phyloP scores from a whole-genome alignment of 2,113 vertebrate species.

The Channa maculata region DNA sequence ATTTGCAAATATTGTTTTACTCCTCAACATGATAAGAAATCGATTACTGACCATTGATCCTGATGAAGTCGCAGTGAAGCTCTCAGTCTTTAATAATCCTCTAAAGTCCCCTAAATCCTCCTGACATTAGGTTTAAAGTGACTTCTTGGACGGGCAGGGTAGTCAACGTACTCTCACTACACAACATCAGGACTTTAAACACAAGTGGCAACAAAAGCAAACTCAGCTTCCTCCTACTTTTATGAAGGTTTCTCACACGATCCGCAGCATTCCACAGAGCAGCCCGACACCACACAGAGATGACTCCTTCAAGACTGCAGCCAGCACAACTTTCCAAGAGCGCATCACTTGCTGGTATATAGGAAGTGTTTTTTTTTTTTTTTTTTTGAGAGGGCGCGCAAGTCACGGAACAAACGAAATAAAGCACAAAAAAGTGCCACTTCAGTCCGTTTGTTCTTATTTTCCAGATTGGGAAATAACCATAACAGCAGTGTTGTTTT shows the following conservation, averaged over 20 bases:
- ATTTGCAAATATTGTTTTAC: neutral
- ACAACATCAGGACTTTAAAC: conserved; percentile 1
- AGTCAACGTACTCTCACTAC: conserved; percentile 28
- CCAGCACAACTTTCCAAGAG: conserved; percentile 62
- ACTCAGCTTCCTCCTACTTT: conserved; percentile 30
- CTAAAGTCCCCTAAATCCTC: conserved; percentile 31
- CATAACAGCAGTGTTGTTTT: neutral
- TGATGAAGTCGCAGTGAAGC: conserved; percentile 42
- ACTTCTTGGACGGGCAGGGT: conserved; percentile 22
- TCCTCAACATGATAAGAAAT: conserved; percentile 4
- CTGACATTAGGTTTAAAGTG: conserved; percentile 32
- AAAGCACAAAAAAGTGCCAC: neutral
- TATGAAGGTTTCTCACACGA: conserved; percentile 31
- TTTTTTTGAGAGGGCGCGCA: conserved; percentile 7
- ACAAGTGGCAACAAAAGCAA: conserved; percentile 25
- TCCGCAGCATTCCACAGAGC: conserved; percentile 59
- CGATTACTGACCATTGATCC: conserved; percentile 81
- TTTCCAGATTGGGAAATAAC: neutral
- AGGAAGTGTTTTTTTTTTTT: conserved; percentile 56
- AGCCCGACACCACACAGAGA: conserved; percentile 46
- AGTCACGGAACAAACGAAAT: conserved; percentile 9
- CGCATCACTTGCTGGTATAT: conserved; percentile 54
- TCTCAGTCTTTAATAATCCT: conserved; percentile 48
- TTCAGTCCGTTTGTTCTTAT: neutral
- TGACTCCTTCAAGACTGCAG: conserved; percentile 62